These are phyloP conservation scores for Parnassius mnemosyne DNA, from an alignment of 2,888 invertebrate genomes.

Conservation along the genomic window DNA sequence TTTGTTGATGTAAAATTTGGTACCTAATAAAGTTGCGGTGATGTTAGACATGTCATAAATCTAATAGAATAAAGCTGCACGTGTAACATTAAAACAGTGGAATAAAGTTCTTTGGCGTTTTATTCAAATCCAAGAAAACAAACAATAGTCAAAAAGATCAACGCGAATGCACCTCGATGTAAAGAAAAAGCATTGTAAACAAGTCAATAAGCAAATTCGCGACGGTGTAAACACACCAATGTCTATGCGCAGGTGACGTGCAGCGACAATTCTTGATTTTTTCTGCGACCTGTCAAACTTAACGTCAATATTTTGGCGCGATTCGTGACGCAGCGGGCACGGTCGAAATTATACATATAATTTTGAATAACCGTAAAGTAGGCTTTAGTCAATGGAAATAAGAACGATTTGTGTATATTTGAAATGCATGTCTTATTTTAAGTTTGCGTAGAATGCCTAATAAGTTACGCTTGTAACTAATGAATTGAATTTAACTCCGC, in stretches of 20 bases:
- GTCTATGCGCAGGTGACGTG: slow-evolving; percentile 40
- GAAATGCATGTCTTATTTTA: slow-evolving; percentile 24
- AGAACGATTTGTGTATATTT: slow-evolving; percentile 23
- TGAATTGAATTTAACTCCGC: slow-evolving; percentile 57
- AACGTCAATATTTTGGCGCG: slow-evolving; percentile 61
- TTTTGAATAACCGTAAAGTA: slow-evolving; percentile 22
- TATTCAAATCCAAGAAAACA: slow-evolving; percentile 7
- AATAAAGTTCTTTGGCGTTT: slow-evolving; percentile 5
- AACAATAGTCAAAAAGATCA: slow-evolving; percentile 18
- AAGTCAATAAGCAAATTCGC: slow-evolving; percentile 50
- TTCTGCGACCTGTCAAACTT: slow-evolving; percentile 41
- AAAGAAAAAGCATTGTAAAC: slow-evolving; percentile 22
- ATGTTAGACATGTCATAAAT: background rate
- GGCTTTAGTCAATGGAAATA: slow-evolving; percentile 30
- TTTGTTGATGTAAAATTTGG: too few species aligned
- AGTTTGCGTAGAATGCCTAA: slow-evolving; percentile 47
- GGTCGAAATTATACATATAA: slow-evolving; percentile 6
- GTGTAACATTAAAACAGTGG: slow-evolving; percentile 20
- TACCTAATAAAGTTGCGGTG: too few species aligned
- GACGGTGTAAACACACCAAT: slow-evolving; percentile 40
- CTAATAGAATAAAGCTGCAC: slow-evolving; percentile 8
- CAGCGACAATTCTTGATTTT: slow-evolving; percentile 33
- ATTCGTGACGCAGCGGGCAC: slow-evolving; percentile 69
- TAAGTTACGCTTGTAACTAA: slow-evolving; percentile 56
- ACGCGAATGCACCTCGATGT: slow-evolving; percentile 2